These are phyloP conservation scores for Mythimna pallens DNA, from an alignment of 2,888 invertebrate genomes.

Conservation along the genomic window DNA sequence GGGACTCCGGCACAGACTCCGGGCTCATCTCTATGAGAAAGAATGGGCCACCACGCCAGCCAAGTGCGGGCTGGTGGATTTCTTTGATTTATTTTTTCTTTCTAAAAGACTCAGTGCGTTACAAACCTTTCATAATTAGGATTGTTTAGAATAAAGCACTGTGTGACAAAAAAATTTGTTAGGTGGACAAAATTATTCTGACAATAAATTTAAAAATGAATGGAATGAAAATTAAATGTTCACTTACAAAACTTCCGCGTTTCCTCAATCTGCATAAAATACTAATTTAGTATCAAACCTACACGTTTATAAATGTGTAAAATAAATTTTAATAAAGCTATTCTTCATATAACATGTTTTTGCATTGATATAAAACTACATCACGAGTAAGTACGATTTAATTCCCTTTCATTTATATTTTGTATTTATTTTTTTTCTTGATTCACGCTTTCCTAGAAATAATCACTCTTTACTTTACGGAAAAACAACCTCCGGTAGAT, in stretches of 20 bases:
- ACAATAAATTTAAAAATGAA: background rate
- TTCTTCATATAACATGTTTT: slow-evolving; percentile 21
- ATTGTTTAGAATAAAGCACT: background rate
- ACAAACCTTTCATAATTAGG: background rate
- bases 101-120: background rate
- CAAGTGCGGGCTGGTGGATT: no score
- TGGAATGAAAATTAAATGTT: slow-evolving; percentile 18
- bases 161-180: slow-evolving; percentile 2
- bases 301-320: slow-evolving; percentile 18
- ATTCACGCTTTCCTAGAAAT: no score
- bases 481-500: no score
- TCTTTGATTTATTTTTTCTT: background rate
- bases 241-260: slow-evolving; percentile 10
- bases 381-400: background rate
- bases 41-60: no score
- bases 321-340: slow-evolving; percentile 17
- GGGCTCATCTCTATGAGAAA: no score
- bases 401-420: slow-evolving; percentile 2
- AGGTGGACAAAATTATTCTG: slow-evolving; percentile 1
- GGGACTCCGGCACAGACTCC: no score
- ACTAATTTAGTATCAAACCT: slow-evolving; percentile 13
- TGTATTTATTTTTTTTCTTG: no score
- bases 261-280: slow-evolving; percentile 8
- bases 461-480: no score
- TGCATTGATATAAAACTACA: background rate